Base-by-base conservation (phyloP, 2,113 vertebrate genomes). In the Dolichotis patagonum region DNA sequence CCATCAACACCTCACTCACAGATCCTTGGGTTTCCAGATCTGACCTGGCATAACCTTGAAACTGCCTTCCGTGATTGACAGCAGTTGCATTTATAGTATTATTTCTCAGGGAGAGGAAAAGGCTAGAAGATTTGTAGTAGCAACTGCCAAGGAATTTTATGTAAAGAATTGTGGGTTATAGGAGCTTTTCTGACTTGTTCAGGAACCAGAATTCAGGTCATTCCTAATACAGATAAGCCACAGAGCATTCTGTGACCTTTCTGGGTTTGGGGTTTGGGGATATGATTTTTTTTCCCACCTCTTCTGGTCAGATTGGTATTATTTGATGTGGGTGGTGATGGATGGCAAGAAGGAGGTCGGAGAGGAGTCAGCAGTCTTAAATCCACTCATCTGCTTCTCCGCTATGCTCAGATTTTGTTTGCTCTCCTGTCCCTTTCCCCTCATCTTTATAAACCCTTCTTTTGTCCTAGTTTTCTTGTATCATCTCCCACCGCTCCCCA, bases 21-120 rank as follows among this genome's bases (percentile, higher is more conserved):
- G 95, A 97, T 96, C 92, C 90, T 60, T 93, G 81, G 89, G 90
- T 95, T 97, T 97, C 96, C 95, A 96, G 92, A 91, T 78, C 88
- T 98, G 96, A 98, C 96, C 98, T 96, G 96, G 96, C 91, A 95
- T 96, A 95, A 97, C 96, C 96, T 96, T 96, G 95, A 96, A 89
- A 69, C 83, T 94, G 80, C 2, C 35, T 95, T 85, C 67, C 32
- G 3, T 97, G 97, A 97, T 90, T 97, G 96, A 96, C 97, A 98
- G 96, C 83, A 91, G 88, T 86, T 97, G 94, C 88, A 86, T 97
- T 97, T 95, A 88, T 75, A 94, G 67, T 90, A 97, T 97, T 97
- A 62, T 95, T 97, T 97, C 88, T 96, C 63, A 17, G 52, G 90
- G 86, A 91, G 62, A 93, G 56, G 73, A 96, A 95, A 97, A 97